Base-by-base conservation (phyloP, 2,888 invertebrate genomes). In the Lycia hirtaria region DNA sequence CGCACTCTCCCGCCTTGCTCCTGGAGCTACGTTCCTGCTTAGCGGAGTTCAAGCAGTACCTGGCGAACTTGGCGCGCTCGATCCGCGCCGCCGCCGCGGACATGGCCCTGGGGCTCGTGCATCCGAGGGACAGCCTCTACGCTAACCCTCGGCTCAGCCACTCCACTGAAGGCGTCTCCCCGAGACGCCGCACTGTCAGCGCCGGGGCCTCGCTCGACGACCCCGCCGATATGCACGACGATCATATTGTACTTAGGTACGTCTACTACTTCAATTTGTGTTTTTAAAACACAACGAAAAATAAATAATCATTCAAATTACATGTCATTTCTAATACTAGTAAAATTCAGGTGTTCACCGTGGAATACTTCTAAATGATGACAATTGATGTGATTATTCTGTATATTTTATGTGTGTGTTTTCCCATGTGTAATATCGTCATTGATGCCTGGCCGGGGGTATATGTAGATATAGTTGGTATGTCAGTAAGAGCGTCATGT, bases 81-180 rank as follows among this genome's bases (percentile, higher is more conserved):
- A 96, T 98, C 69, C 96, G 96, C 67, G 95, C 96, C 51, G 98
- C 98, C 50, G 98, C 98, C 28, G 96, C 97, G 0, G 98, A 98
- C 87, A 97, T 98, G 95, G 98, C 98, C 19, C 94, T 97, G 59
- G 97, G 97, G 0, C 93, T 98, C 56, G 97, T 97, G 2, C 96
- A 96, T 68, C 95, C 96, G 19, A 94, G 82, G 51, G 94, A 94
- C 71, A 88, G 93, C 0, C 71, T 94, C 51, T 94, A 93, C 72
- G 86, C 92, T 72, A 94, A 93, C 73, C 93, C 93, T 47, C 86
- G 93, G 57, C 73, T 93, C 65, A 90, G 93, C 1, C 87, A 82
- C 59, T 92, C 92, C 3, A 69, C 65, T 71, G 91, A 91, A 62
- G 87, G 88, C 65, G 83, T 86, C 64, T 88, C 89, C 1, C 88